Evolutionary conservation across 1,140 invertebrate species (phyloP), one percentile per base, ranked within the genome.

Genomic region (Saxidomus purpurata): DNA sequence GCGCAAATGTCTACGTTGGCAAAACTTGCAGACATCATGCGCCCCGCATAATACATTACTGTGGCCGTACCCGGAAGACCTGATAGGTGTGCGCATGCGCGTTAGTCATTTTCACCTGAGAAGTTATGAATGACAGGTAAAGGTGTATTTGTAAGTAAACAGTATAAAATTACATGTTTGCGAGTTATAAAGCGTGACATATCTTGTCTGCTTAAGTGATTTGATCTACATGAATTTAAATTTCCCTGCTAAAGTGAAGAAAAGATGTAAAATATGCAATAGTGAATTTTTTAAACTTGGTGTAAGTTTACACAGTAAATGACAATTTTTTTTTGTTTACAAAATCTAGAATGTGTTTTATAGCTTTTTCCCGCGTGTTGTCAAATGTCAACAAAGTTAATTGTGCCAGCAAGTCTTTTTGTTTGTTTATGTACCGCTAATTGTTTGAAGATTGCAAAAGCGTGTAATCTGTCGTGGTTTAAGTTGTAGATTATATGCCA

Each of bases 81-180:
- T n/a, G n/a, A n/a, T n/a, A n/a, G n/a, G n/a, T n/a, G n/a, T n/a
- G n/a, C 76, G 76, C 76, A 79, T 79, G 76, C 76, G 76, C 76
- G 19, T 13, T 55, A 4, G 34, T 15, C 19, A 31, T 79, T 31
- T 55, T 79, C 49, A 79, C 76, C 76, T 79, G 76, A 79, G 76
- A 77, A 79, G 47, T 52, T 43, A 79, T 49, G 49, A 79, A 52
- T 79, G 76, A 79, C 76, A 79, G 47, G 76, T 79, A 52, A 79
- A 79, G 28, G 43, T 52, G 36, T 52, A 79, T 38, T 31, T 15
- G 76, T 79, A 79, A 34, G 49, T 79, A 79, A 28, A 79, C 47
- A 38, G 76, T 79, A n/a, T 52, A 52, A 52, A 11, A 49, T 31
- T 79, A 52, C 76, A 79, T 52, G 43, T 34, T 55, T 59, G 76